Percentiles rank a stretch among this genome's conserved stretches.
These are phyloP conservation scores for Calephelis perditalis DNA, from an alignment of 2,888 invertebrate species.

Conservation along the genomic window DNA sequence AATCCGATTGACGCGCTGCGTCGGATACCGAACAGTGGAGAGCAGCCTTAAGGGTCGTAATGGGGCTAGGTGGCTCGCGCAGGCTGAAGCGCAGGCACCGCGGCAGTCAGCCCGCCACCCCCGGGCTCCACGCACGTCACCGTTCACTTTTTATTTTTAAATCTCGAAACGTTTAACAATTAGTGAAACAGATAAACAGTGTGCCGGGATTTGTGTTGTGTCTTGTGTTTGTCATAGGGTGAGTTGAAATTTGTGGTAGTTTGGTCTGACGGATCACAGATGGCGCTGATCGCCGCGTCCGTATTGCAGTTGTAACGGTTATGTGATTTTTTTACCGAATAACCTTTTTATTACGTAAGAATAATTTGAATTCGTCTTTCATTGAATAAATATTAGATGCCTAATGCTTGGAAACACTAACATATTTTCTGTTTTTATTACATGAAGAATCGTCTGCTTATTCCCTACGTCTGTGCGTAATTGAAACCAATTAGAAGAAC, in stretches of 20 bases:
- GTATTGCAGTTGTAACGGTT: constrained; percentile 54
- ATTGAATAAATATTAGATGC: background rate
- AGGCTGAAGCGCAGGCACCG: constrained; percentile 41
- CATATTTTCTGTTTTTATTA: too few relatives aligned
- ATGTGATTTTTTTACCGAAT: constrained; percentile 9
- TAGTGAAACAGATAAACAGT: constrained; percentile 25
- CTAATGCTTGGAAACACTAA: too few relatives aligned
- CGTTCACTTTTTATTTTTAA: constrained; percentile 16
- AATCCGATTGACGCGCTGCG: too few relatives aligned
- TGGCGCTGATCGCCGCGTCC: constrained; percentile 56
- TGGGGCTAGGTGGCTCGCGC: constrained; percentile 45
- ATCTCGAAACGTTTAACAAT: constrained; percentile 30
- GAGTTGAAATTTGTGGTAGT: constrained; percentile 1
- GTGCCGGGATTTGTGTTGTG: constrained; percentile 11
- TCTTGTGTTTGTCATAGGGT: background rate
- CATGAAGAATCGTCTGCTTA: too few relatives aligned
- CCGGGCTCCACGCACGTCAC: constrained; percentile 39
- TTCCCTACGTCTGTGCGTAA: too few relatives aligned
- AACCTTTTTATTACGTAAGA: constrained; percentile 10
- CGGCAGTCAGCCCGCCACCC: constrained; percentile 52
- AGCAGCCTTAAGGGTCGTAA: constrained; percentile 32
- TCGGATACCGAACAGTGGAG: too few relatives aligned
- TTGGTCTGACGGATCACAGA: constrained; percentile 34
- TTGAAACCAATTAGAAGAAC: too few relatives aligned
- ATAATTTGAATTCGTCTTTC: background rate